Percentiles rank a stretch among this genome's conserved stretches.
phyloP scores from a whole-genome alignment of 2,797 vertebrate genomes.

The Pelochelys cantorii region DNA sequence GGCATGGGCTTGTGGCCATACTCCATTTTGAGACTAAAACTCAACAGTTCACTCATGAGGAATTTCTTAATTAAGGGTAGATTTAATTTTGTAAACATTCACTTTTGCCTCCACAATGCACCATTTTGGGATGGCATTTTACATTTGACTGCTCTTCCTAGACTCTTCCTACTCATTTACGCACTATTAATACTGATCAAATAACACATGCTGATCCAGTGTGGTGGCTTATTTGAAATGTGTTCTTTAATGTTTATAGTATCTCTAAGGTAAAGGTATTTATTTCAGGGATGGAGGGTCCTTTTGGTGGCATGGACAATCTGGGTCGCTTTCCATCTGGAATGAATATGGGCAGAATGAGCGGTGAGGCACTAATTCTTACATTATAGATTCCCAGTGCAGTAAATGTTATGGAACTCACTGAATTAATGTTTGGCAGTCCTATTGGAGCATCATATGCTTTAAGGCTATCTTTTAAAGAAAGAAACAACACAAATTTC shows the following conservation, averaged over 20 bases:
- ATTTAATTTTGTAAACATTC: background rate
- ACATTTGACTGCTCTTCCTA: background rate
- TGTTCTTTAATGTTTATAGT: background rate
- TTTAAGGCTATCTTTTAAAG: background rate
- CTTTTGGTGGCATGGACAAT: slow-evolving; percentile 88
- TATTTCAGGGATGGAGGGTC: slow-evolving; percentile 92
- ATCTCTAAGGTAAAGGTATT: background rate
- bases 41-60: background rate
- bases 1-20: background rate
- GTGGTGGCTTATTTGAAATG: background rate
- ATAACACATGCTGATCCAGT: background rate
- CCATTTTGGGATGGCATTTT: background rate
- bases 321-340: slow-evolving; percentile 93
- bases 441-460: background rate
- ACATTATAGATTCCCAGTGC: background rate
- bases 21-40: background rate
- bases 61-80: background rate
- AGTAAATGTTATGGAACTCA: background rate
- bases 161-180: background rate
- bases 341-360: slow-evolving; percentile 93
- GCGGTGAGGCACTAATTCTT: slow-evolving; percentile 82
- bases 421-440: background rate
- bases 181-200: no score
- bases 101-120: background rate
- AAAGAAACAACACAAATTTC: background rate